A percentile compares a stretch with the other conserved stretches of the same genome.
Conservation (phyloP, 2,113 vertebrate genomes). For the Salvelinus alpinus region DNA sequence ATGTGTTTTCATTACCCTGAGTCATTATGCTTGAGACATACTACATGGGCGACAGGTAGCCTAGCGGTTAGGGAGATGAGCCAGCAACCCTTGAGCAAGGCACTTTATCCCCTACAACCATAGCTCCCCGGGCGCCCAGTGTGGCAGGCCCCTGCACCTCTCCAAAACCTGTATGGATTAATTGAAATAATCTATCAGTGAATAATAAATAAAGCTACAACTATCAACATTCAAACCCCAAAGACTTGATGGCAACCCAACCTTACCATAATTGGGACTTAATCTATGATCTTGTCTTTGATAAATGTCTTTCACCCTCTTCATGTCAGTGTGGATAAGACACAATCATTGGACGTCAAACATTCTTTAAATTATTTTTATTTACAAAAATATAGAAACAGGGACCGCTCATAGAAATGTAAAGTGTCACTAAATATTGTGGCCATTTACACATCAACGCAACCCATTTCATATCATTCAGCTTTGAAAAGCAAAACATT, state of each 20-base stretch:
- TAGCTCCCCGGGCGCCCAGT: no score
- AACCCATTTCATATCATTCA: slow-evolving; percentile 22
- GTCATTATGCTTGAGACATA: neutral
- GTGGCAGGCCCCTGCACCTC: no score
- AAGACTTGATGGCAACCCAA: no score
- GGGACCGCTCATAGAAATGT: slow-evolving; percentile 36
- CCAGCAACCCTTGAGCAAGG: no score
- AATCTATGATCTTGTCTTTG: neutral
- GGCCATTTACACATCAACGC: slow-evolving; percentile 22
- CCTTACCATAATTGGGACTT: no score
- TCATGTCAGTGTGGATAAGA: neutral
- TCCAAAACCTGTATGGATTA: no score
- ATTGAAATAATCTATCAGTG: no score
- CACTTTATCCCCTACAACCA: no score
- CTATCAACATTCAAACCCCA: no score
- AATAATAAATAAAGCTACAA: no score
- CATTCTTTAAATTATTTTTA: slow-evolving; percentile 53
- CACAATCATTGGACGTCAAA: neutral
- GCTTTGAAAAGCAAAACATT: slow-evolving; percentile 21
- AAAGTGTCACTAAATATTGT: slow-evolving; percentile 26
- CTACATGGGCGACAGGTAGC: neutral
- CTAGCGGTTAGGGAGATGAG: no score
- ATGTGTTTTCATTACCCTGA: neutral
- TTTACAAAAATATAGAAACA: slow-evolving; percentile 65
- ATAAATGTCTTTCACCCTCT: neutral